These are phyloP conservation scores for Brachionus rotundiformis DNA, from an alignment of 1,140 invertebrate genomes.

Conservation along the genomic window DNA sequence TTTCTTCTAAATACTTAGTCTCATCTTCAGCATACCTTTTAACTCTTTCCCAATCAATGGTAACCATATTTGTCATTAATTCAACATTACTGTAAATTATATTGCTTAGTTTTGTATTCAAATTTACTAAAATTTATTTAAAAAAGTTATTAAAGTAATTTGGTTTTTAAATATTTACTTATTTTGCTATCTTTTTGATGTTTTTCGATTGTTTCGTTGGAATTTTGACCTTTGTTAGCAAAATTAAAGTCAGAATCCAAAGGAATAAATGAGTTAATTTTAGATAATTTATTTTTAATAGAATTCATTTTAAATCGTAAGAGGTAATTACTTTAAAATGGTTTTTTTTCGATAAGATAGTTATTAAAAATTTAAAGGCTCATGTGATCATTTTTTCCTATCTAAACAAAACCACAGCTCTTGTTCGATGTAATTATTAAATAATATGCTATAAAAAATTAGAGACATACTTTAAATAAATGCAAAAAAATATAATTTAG, in stretches of 20 bases:
- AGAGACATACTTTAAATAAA: too few species aligned
- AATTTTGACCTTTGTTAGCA: neutral
- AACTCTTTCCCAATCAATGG: constrained; percentile 23
- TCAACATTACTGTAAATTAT: constrained; percentile 14
- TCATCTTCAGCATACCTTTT: constrained; percentile 8
- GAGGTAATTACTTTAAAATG: neutral
- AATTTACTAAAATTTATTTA: neutral
- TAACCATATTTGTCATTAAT: neutral
- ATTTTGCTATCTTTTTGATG: neutral
- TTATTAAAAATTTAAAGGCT: neutral
- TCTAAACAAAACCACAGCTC: too few species aligned
- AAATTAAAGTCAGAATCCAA: neutral
- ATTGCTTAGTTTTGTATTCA: constrained; percentile 32
- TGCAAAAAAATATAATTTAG: too few species aligned
- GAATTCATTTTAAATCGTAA: neutral
- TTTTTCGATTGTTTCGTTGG: neutral
- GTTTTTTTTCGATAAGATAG: neutral
- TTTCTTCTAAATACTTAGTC: neutral
- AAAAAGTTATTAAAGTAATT: too few species aligned
- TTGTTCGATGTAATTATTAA: too few species aligned
- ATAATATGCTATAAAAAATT: too few species aligned
- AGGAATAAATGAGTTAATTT: neutral
- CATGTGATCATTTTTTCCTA: too few species aligned
- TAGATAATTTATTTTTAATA: neutral
- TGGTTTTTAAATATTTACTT: neutral